Evolutionary conservation across 2,113 vertebrate genomes (phyloP), one percentile per base, ranked within the genome.

Genomic region (Symphodus melops): DNA sequence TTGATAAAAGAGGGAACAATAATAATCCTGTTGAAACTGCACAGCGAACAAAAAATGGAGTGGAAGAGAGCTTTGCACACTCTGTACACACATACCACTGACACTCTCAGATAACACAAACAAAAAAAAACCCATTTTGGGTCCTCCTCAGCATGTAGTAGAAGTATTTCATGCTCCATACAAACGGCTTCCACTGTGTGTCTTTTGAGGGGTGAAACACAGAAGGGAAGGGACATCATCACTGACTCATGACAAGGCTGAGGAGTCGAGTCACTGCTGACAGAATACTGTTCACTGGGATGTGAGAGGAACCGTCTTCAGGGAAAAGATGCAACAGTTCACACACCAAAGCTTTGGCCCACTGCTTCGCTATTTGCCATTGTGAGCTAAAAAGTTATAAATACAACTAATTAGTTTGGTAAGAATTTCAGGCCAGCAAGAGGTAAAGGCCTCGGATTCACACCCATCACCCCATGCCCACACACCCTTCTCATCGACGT

Each of bases 381-480:
- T 67, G 72, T 25, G 23, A 55, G 81, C 80, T 85, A 37, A 93
- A 77, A 87, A 89, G 90, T 86, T 93, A 94, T 91, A 92, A 94
- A 94, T 94, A 94, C 67, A 78, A 79, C 67, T 83, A 92, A 94
- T 94, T 92, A 94, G 88, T 75, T 58, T 68, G 82, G 49, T 8
- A 28, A 25, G 55, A 73, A 79, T 67, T 58, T 60, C 68, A 12
- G 82, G 77, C 75, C 86, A 72, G 77, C 53, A 44, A 81, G 76
- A 77, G 86, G 88, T 78, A 81, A 65, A 51, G 7, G 60, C 75
- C 53, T 13, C 20, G 46, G 57, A 61, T 68, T 72, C 72, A 72
- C 87, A 86, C 73, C 81, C 88, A 81, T 94, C 92, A 90, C 86
- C 81, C 61, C 81, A 70, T 83, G 52, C 74, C 72, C 44, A 82